A percentile compares a stretch with the other conserved stretches of the same genome.
phyloP scores from a whole-genome alignment of 2,797 vertebrate genomes.

The Odontamblyopus lacepedii region DNA sequence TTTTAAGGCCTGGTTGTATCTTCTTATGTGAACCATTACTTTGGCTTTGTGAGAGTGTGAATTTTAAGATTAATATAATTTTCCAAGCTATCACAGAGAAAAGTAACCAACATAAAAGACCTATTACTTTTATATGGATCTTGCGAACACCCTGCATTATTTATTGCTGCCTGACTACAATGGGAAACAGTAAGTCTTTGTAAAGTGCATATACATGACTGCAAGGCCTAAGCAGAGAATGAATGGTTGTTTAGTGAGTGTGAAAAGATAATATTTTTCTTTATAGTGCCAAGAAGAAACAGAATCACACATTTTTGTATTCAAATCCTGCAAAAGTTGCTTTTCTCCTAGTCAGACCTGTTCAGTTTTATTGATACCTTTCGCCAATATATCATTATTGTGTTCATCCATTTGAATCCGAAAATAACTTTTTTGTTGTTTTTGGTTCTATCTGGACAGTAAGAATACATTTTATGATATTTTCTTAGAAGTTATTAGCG shows the following conservation, averaged over 20 bases:
- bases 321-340: background rate
- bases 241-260: background rate
- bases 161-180: constrained; percentile 6
- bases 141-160: constrained; percentile 2
- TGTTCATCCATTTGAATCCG: too few species aligned
- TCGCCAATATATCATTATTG: background rate
- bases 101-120: constrained; percentile 5
- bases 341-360: background rate
- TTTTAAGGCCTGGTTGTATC: constrained; percentile 3
- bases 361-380: background rate
- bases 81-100: background rate
- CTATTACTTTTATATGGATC: constrained; percentile 14
- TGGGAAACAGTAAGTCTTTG: constrained; percentile 3
- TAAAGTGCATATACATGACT: constrained; percentile 2
- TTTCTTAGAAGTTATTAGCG: too few species aligned
- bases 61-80: constrained; percentile 3
- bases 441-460: too few species aligned
- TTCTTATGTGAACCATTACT: constrained; percentile 1
- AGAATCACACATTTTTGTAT: background rate
- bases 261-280: constrained; percentile 8
- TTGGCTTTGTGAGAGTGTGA: background rate
- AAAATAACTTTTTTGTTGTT: too few species aligned
- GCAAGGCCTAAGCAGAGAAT: background rate
- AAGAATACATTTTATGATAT: too few species aligned
- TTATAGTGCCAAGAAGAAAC: background rate